Conservation (phyloP, 2,113 vertebrate genomes). For the Nothobranchius kuhntae region DNA sequence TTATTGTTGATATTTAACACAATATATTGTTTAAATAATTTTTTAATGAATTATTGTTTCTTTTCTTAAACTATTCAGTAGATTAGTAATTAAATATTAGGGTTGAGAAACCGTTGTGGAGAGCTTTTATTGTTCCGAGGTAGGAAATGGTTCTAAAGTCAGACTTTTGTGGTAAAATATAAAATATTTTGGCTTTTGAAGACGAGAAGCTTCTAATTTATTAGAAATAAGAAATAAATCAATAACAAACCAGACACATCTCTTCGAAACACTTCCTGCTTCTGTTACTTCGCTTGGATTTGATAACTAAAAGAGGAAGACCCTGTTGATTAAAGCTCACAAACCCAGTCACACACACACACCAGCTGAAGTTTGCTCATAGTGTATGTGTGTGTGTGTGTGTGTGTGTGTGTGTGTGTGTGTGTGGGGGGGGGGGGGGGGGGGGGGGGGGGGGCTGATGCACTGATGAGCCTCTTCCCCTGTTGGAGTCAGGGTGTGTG, state of each 20-base stretch:
- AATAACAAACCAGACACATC: constrained; percentile 1
- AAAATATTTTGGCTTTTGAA: too few relatives aligned
- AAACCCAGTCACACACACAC: constrained; percentile 25
- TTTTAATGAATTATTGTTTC: too few relatives aligned
- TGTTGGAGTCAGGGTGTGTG: constrained; percentile 40
- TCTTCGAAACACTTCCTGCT: constrained; percentile 39
- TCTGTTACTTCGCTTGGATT: constrained; percentile 35
- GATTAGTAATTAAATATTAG: too few relatives aligned
- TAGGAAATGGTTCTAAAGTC: too few relatives aligned
- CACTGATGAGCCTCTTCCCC: constrained; percentile 41
- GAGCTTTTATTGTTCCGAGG: too few relatives aligned
- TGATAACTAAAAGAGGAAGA: constrained; percentile 19
- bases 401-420: constrained; percentile 30
- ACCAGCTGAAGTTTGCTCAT: constrained; percentile 52
- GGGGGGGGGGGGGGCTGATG: constrained; percentile 15
- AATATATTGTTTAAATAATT: too few relatives aligned
- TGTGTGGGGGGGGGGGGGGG: constrained; percentile 14
- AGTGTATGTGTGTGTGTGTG: constrained; percentile 42
- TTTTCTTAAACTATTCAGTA: too few relatives aligned
- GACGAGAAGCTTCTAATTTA: too few relatives aligned
- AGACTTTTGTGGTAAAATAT: too few relatives aligned
- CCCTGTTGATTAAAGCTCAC: constrained; percentile 48
- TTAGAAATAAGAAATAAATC: too few relatives aligned
- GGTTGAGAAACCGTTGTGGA: too few relatives aligned
- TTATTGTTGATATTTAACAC: too few relatives aligned